These are phyloP conservation scores for Drosophila demipolita DNA, from an alignment of 2,888 invertebrate genomes.

Conservation along the genomic window DNA sequence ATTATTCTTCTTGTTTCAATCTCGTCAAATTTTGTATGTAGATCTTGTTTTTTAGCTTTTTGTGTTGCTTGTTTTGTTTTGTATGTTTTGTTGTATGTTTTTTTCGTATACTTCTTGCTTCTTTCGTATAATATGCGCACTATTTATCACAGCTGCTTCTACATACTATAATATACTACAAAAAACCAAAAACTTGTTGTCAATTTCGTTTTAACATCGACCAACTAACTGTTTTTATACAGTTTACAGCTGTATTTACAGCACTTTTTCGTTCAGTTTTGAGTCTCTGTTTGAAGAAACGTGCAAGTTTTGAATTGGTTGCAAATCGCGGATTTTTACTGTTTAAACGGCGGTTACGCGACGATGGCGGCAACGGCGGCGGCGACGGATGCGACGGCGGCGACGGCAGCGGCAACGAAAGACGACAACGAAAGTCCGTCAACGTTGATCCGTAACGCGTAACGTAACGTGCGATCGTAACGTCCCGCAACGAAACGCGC, in stretches of 20 bases:
- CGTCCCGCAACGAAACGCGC: constrained; percentile 59
- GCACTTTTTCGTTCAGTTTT: constrained; percentile 23
- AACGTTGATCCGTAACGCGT: constrained; percentile 55
- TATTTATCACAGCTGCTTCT: constrained; percentile 82
- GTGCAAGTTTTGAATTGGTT: constrained; percentile 32
- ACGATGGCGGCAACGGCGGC: constrained; percentile 23
- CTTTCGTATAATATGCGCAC: constrained; percentile 78
- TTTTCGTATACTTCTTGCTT: constrained; percentile 73
- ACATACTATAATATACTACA: constrained; percentile 77
- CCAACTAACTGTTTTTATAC: constrained; percentile 47
- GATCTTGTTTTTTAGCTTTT: constrained; percentile 15
- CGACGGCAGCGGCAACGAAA: constrained; percentile 16
- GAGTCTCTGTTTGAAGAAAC: constrained; percentile 3
- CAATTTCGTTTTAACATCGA: constrained; percentile 24
- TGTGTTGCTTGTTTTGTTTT: constrained; percentile 28
- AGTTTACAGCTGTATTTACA: constrained; percentile 29
- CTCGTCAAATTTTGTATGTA: constrained; percentile 10
- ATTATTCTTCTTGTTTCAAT: constrained; percentile 13
- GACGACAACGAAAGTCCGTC: constrained; percentile 39
- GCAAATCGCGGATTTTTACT: constrained; percentile 15
- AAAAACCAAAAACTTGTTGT: constrained; percentile 52
- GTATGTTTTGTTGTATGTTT: constrained; percentile 19
- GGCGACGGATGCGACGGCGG: constrained; percentile 14
- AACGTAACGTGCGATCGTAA: constrained; percentile 58
- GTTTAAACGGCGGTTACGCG: constrained; percentile 68